Conservation (phyloP, 1,140 invertebrate genomes). For the Orchesella cincta region DNA sequence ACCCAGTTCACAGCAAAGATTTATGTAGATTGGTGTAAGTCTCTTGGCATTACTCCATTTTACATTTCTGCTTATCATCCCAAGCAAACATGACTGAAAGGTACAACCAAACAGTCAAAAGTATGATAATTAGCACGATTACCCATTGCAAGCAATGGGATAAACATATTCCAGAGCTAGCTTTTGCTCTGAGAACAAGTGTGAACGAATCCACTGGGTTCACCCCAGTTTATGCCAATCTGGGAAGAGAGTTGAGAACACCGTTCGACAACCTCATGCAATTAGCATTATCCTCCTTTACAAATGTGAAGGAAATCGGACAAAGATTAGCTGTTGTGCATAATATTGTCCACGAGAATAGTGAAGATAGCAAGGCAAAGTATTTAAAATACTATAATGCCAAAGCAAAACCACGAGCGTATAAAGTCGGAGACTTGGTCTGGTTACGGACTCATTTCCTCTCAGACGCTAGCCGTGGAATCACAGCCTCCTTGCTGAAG, state of each 20-base stretch:
- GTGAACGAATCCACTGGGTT: slow-evolving; percentile 53
- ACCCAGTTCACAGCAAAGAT: slow-evolving; percentile 25
- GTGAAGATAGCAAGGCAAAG: not conserved
- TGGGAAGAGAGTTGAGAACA: slow-evolving; percentile 53
- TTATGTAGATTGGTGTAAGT: slow-evolving; percentile 25
- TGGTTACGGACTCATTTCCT: not conserved
- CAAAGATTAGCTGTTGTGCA: slow-evolving; percentile 1
- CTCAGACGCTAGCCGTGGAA: not conserved
- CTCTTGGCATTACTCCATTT: slow-evolving; percentile 21
- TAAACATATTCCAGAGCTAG: slow-evolving; percentile 53
- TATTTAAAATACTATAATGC: slow-evolving; percentile 24
- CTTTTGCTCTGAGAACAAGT: slow-evolving; percentile 57
- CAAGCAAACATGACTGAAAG: slow-evolving; percentile 48
- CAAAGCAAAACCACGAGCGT: slow-evolving; percentile 3
- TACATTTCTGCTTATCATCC: slow-evolving; percentile 48
- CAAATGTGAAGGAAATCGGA: not conserved
- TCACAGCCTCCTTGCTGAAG: not conserved
- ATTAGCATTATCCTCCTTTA: not conserved
- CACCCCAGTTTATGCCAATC: slow-evolving; percentile 55
- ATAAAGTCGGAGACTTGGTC: slow-evolving; percentile 13
- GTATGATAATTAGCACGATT: slow-evolving; percentile 48
- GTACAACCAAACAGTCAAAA: slow-evolving; percentile 47
- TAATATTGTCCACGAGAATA: slow-evolving; percentile 16
- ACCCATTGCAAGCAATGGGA: slow-evolving; percentile 52
- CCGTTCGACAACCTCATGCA: slow-evolving; percentile 35